Conservation (phyloP, 2,797 vertebrate genomes). For the Phylloscopus collybita region DNA sequence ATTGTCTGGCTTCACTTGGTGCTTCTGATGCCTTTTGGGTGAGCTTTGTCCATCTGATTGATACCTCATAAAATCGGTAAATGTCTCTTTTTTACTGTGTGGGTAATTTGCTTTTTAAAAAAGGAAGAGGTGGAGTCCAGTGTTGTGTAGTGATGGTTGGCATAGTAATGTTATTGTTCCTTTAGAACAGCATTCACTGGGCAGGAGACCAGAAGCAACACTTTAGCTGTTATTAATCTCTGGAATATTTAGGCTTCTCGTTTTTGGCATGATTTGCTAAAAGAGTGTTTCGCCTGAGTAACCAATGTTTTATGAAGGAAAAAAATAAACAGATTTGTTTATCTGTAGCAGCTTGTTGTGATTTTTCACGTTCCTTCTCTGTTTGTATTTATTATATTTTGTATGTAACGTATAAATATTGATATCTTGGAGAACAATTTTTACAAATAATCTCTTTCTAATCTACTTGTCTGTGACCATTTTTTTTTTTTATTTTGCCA, state of each 20-base stretch:
- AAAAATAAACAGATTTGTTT: slow-evolving; percentile 37
- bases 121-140: background rate
- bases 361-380: background rate
- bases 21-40: background rate
- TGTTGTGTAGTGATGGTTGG: background rate
- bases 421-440: background rate
- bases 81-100: background rate
- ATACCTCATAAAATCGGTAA: background rate
- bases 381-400: background rate
- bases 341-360: background rate
- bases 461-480: background rate
- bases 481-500: background rate
- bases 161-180: background rate
- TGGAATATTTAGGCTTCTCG: slow-evolving; percentile 33
- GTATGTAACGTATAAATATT: background rate
- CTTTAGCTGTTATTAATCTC: slow-evolving; percentile 27
- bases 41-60: background rate
- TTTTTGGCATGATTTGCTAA: slow-evolving; percentile 37
- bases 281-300: background rate
- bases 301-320: slow-evolving; percentile 7
- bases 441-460: background rate
- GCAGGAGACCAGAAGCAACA: slow-evolving; percentile 29
- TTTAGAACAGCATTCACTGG: slow-evolving; percentile 20
- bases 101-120: background rate
- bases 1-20: background rate